phyloP scores from a whole-genome alignment of 2,797 vertebrate species.

The Kryptopterus vitreolus region DNA sequence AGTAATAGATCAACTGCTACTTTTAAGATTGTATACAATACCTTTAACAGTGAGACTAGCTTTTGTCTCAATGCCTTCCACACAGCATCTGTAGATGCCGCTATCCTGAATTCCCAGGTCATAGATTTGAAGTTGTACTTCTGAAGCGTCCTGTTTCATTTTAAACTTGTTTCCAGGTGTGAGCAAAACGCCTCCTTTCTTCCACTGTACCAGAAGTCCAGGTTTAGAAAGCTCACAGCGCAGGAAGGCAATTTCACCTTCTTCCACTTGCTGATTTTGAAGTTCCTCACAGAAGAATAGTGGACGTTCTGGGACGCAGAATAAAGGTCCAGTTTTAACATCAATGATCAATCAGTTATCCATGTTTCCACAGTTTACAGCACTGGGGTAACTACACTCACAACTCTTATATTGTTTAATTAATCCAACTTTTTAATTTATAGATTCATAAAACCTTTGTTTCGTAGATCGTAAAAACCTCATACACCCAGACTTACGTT shows the following conservation, averaged over 20 bases:
- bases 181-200: slow-evolving; percentile 77
- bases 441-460: too few relatives aligned
- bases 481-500: slow-evolving; percentile 66
- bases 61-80: slow-evolving; percentile 62
- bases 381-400: not conserved
- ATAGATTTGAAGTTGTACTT: slow-evolving; percentile 78
- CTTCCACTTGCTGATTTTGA: slow-evolving; percentile 75
- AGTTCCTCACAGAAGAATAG: slow-evolving; percentile 60
- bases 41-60: slow-evolving; percentile 63
- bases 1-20: too few relatives aligned
- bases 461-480: too few relatives aligned
- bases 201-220: slow-evolving; percentile 74
- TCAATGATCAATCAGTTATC: not conserved
- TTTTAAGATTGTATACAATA: not conserved
- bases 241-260: slow-evolving; percentile 73
- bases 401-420: not conserved
- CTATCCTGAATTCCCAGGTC: slow-evolving; percentile 81
- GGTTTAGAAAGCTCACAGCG: slow-evolving; percentile 81
- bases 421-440: not conserved
- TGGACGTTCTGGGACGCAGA: slow-evolving; percentile 55
- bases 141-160: slow-evolving; percentile 73
- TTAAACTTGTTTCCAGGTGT: slow-evolving; percentile 76
- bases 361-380: not conserved
- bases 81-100: slow-evolving; percentile 79
- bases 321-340: not conserved